Conservation (phyloP, 2,113 vertebrate genomes). For the Tyrannus savana region DNA sequence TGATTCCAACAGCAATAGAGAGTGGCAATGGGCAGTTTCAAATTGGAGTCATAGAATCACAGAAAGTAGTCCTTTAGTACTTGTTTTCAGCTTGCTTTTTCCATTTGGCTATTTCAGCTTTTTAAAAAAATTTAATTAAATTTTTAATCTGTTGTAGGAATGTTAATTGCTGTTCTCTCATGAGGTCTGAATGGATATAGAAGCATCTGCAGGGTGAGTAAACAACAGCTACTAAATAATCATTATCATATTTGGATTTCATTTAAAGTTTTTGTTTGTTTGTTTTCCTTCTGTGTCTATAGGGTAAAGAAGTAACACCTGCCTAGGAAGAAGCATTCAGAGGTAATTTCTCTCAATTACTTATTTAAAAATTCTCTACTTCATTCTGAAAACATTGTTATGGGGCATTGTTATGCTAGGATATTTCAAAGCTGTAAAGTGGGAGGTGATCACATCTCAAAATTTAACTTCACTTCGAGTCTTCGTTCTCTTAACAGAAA, state of each 20-base stretch:
- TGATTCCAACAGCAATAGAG: not conserved
- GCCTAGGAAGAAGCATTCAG: not conserved
- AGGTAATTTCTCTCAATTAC: not conserved
- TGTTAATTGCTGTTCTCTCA: slow-evolving; percentile 48
- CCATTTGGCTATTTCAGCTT: slow-evolving; percentile 6
- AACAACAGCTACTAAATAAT: slow-evolving; percentile 53
- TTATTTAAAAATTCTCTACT: not conserved
- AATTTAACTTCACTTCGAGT: not conserved
- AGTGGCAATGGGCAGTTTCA: not conserved
- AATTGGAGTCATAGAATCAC: not conserved
- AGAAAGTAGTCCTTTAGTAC: not conserved
- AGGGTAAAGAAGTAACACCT: slow-evolving; percentile 34
- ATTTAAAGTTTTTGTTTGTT: slow-evolving; percentile 27
- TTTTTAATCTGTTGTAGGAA: not conserved
- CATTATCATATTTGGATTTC: slow-evolving; percentile 26
- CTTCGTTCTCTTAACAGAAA: not conserved
- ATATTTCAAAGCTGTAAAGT: not conserved
- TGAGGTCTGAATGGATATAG: slow-evolving; percentile 32
- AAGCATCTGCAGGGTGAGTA: slow-evolving; percentile 46
- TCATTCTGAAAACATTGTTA: not conserved
- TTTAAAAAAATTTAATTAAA: not conserved
- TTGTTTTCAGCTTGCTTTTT: not conserved
- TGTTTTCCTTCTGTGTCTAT: slow-evolving; percentile 3
- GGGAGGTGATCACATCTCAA: not conserved
- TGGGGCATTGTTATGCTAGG: not conserved